A percentile compares a stretch with the other conserved stretches of the same genome.
Evolutionary conservation across 2,888 invertebrate genomes (phyloP).

Genomic region (Isoperla grammatica): DNA sequence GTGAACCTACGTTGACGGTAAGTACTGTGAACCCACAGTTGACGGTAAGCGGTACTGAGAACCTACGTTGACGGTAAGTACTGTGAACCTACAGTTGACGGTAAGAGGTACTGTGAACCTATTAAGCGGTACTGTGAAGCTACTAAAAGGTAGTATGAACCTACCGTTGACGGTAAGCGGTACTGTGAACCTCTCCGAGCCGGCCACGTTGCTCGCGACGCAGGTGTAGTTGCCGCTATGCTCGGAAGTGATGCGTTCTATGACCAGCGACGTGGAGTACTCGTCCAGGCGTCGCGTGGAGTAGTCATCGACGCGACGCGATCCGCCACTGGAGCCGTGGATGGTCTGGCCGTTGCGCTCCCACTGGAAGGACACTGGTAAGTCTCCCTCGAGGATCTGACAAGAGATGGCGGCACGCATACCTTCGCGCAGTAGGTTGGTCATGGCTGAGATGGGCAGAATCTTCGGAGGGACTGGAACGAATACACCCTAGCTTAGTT

Average conservation of each 20-base stretch:
- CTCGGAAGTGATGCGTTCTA: constrained; percentile 76
- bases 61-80: constrained; percentile 73
- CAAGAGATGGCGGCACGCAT: constrained; percentile 84
- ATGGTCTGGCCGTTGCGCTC: constrained; percentile 79
- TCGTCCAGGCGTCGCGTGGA: constrained; percentile 70
- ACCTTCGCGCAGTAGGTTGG: constrained; percentile 60
- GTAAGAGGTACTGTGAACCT: constrained; percentile 46
- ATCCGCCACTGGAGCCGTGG: constrained; percentile 51
- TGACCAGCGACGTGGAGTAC: constrained; percentile 78
- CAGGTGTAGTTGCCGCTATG: constrained; percentile 92
- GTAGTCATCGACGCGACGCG: constrained; percentile 71
- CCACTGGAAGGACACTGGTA: constrained; percentile 88
- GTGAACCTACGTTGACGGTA: too few relatives aligned
- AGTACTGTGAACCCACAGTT: too few relatives aligned
- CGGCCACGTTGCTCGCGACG: constrained; percentile 82
- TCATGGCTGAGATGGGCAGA: constrained; percentile 75
- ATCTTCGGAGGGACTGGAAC: constrained; percentile 73
- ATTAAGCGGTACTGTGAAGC: constrained; percentile 73
- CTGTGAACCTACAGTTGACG: constrained; percentile 69
- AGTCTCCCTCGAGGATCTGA: constrained; percentile 86
- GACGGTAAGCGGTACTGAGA: too few relatives aligned
- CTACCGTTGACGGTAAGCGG: constrained; percentile 77
- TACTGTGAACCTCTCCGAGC: constrained; percentile 68
- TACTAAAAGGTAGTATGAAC: constrained; percentile 50
- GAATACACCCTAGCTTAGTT: neutral